Base-by-base conservation (phyloP, 2,113 vertebrate genomes). In the Verasper variegatus region DNA sequence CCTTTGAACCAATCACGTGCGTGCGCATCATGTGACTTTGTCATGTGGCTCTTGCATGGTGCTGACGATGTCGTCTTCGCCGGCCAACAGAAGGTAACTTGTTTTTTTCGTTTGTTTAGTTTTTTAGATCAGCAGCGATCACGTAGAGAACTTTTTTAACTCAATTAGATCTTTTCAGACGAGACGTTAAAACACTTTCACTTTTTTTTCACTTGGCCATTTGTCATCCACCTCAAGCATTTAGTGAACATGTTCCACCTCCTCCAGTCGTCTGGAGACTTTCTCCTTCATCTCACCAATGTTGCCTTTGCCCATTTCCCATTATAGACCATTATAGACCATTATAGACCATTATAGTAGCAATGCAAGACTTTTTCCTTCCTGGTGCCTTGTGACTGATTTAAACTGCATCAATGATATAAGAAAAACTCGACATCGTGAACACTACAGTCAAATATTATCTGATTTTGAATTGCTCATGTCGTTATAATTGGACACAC, bases 11-110 rank as follows among this genome's bases (percentile, higher is more conserved):
- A 94, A 96, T 98, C 97, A 97, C 97, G 96, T 97, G 95, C 96
- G 96, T 98, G 96, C 95, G 88, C 97, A 97, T 98, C 97, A 97
- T 98, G 96, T 99, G 98, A 96, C 96, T 97, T 95, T 98, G 97
- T 98, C 98, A 98, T 98, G 95, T 98, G 97, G 95, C 97, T 94
- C 93, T 99, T 99, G 97, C 97, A 98, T 99, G 98, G 96, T 96
- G 96, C 97, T 97, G 97, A 91, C 93, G 98, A 97, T 97, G 97
- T 97, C 97, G 94, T 97, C 98, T 95, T 93, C 97, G 97, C 96
- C 97, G 97, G 94, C 96, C 95, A 98, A 96, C 93, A 95, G 98
- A 98, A 98, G 98, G 98, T 99, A 99, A 98, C n/a, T 70, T 2
- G 40, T 96, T 95, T 79, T 24, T 71, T 71, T n/a, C 26, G 67